Evolutionary conservation across 92 coral and sea anemone genomes (phyloP).

Genomic region (Diadumene lineata): DNA sequence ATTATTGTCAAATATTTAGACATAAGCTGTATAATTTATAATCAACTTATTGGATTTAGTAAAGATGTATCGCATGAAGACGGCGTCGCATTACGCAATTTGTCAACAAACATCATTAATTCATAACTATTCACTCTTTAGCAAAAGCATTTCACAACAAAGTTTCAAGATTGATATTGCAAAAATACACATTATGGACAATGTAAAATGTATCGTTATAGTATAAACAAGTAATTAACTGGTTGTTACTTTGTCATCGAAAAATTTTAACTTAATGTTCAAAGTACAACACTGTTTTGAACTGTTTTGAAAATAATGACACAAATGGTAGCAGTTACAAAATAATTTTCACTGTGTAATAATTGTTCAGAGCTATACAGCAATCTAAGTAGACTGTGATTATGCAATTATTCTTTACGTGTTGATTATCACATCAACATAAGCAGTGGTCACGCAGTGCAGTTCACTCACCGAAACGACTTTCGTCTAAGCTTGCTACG

Average conservation of each 20-base stretch:
- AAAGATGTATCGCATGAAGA: neutral
- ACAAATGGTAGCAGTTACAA: neutral
- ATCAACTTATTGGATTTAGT: no score
- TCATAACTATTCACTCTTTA: neutral
- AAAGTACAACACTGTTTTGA: neutral
- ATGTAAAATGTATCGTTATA: neutral
- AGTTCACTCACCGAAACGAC: constrained; percentile 74
- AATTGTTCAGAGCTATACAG: neutral
- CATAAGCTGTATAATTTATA: no score
- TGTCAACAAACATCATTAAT: neutral
- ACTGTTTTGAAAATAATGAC: neutral
- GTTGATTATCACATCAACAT: no score
- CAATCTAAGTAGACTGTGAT: no score
- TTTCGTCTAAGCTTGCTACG: constrained; percentile 69
- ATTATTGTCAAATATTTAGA: no score
- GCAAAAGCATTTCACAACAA: neutral
- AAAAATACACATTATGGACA: neutral
- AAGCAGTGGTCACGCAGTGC: neutral
- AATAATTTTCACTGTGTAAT: neutral
- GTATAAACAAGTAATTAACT: neutral
- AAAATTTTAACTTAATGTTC: neutral
- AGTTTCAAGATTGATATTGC: no score
- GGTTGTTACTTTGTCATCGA: neutral
- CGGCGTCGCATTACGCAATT: neutral
- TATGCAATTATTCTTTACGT: no score